A percentile compares a stretch with the other conserved stretches of the same genome.
Evolutionary conservation across 2,797 vertebrate species (phyloP).

Genomic region (Enteromius fasciolatus): DNA sequence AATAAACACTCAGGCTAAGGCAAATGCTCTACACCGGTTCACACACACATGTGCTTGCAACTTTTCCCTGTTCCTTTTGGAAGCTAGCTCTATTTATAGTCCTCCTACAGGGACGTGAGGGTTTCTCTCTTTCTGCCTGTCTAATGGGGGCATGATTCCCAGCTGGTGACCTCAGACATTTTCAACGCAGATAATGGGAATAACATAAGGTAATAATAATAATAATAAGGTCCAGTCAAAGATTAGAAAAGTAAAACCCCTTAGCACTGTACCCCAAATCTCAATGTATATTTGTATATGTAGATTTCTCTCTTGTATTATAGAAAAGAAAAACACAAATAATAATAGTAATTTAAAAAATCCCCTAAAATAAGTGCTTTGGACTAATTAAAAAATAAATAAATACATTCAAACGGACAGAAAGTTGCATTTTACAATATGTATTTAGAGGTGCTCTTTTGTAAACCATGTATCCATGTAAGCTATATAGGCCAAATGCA

Average conservation of each 20-base stretch:
- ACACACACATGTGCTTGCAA: slow-evolving; percentile 46
- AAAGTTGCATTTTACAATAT: not conserved
- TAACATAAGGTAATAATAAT: not conserved
- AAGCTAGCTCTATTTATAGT: slow-evolving; percentile 77
- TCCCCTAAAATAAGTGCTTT: not conserved
- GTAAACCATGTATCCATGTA: not conserved
- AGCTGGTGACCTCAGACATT: slow-evolving; percentile 38
- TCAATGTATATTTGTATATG: not conserved
- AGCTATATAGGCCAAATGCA: not conserved
- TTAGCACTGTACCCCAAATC: not conserved
- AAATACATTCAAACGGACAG: not conserved
- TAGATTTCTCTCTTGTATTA: not conserved
- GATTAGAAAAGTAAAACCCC: slow-evolving; percentile 10
- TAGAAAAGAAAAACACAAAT: not conserved
- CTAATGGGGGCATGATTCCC: slow-evolving; percentile 25
- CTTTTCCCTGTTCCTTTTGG: slow-evolving; percentile 54
- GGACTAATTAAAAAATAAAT: not conserved
- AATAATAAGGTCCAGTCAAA: not conserved
- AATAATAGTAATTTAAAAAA: too few species aligned
- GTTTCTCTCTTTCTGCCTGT: slow-evolving; percentile 42
- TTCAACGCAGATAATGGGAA: slow-evolving; percentile 17
- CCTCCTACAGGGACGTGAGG: slow-evolving; percentile 57
- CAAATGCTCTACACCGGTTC: slow-evolving; percentile 12
- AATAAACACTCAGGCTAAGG: slow-evolving; percentile 28
- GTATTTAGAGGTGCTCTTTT: not conserved